A percentile compares a stretch with the other conserved stretches of the same genome.
Evolutionary conservation across 2,113 vertebrate genomes (phyloP).

Genomic region (Hypanus sabinus): DNA sequence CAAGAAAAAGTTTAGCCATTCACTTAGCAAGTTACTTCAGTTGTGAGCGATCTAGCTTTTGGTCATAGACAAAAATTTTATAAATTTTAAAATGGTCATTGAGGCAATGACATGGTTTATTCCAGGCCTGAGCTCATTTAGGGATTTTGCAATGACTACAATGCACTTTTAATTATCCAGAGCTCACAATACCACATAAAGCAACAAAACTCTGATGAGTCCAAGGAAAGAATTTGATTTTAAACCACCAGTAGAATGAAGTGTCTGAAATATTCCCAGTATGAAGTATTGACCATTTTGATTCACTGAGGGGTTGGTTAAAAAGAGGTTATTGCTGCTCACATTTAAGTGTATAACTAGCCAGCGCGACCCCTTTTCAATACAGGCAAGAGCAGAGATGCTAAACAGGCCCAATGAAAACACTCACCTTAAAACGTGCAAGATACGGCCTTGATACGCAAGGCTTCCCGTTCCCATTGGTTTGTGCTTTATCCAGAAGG

Average conservation of each 20-base stretch:
- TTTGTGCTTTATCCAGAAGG: slow-evolving; percentile 54
- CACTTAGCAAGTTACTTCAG: neutral
- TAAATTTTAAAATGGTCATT: neutral
- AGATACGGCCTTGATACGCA: slow-evolving; percentile 57
- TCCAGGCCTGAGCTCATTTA: neutral
- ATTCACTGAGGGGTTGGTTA: neutral
- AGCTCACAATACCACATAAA: neutral
- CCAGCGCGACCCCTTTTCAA: neutral
- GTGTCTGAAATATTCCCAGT: neutral
- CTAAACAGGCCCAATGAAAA: neutral
- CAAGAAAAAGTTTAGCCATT: neutral
- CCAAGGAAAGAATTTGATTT: neutral
- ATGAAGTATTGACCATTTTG: neutral
- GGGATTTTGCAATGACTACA: neutral
- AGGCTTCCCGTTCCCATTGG: slow-evolving; percentile 68
- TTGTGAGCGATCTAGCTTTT: too few relatives aligned
- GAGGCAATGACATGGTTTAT: neutral
- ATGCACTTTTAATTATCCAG: neutral
- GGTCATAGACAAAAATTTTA: too few relatives aligned
- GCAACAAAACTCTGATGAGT: neutral
- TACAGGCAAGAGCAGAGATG: neutral
- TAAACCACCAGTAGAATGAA: neutral
- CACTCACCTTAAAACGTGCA: slow-evolving; percentile 73
- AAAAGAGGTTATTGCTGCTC: neutral
- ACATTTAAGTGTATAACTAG: neutral